These are phyloP conservation scores for Dasysyrphus albostriatus DNA, from an alignment of 2,888 invertebrate species.

Conservation along the genomic window DNA sequence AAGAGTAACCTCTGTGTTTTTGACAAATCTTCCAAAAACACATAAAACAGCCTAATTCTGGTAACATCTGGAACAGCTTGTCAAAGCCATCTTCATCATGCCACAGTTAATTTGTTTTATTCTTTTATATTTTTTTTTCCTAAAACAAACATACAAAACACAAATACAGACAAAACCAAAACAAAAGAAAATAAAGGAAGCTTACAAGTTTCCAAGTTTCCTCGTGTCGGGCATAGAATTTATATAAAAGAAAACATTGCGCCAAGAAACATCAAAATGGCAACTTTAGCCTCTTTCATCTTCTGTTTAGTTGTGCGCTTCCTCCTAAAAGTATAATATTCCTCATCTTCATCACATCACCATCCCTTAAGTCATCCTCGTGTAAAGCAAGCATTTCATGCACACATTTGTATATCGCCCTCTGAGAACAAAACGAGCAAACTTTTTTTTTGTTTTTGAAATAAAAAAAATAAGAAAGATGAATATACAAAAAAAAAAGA, in stretches of 20 bases:
- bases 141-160: constrained; percentile 5
- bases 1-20: no score
- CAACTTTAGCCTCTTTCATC: constrained; percentile 67
- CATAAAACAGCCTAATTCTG: neutral
- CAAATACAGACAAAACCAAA: constrained; percentile 32
- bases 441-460: constrained; percentile 26
- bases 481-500: constrained; percentile 41
- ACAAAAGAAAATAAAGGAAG: constrained; percentile 36
- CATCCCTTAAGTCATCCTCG: constrained; percentile 52
- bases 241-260: constrained; percentile 52
- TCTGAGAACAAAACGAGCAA: constrained; percentile 61
- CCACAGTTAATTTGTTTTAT: constrained; percentile 29
- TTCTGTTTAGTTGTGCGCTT: constrained; percentile 4
- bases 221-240: constrained; percentile 33
- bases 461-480: constrained; percentile 53
- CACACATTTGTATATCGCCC: constrained; percentile 73
- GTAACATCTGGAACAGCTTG: constrained; percentile 21
- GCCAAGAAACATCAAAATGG: constrained; percentile 68
- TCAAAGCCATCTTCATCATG: constrained; percentile 22
- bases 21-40: no score
- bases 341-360: constrained; percentile 17
- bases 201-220: constrained; percentile 19
- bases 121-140: neutral
- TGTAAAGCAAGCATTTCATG: constrained; percentile 70
- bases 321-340: neutral